These are phyloP conservation scores for Drosophila persimilis DNA, from an alignment of 1,140 invertebrate species.

Conservation along the genomic window DNA sequence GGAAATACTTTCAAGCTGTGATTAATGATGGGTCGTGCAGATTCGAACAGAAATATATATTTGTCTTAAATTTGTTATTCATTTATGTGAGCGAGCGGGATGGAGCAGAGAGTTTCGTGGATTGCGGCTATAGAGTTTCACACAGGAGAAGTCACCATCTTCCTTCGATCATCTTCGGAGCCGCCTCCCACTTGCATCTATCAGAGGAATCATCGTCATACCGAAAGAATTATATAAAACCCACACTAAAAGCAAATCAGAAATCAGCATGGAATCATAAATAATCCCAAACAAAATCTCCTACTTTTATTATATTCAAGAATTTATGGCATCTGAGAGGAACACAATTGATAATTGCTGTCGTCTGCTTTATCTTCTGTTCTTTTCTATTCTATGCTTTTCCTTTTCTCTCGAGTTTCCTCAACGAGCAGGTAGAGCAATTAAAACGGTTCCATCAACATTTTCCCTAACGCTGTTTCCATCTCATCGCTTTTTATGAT, in stretches of 20 bases:
- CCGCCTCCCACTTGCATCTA: constrained; percentile 37
- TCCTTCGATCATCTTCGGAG: constrained; percentile 23
- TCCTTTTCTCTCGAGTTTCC: constrained; percentile 19
- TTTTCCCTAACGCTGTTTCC: constrained; percentile 48
- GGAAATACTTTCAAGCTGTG: constrained; percentile 64
- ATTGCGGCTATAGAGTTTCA: constrained; percentile 41
- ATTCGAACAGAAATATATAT: constrained; percentile 71
- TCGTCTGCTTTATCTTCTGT: constrained; percentile 55
- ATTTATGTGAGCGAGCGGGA: constrained; percentile 51
- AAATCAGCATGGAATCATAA: constrained; percentile 68
- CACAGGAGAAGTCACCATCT: constrained; percentile 14
- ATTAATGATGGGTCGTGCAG: constrained; percentile 75
- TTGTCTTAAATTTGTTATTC: constrained; percentile 80
- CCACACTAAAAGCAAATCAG: constrained; percentile 25
- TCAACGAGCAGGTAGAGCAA: constrained; percentile 39
- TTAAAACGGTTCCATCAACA: constrained; percentile 63
- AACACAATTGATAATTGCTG: constrained; percentile 78
- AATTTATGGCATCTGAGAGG: constrained; percentile 61
- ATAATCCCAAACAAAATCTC: constrained; percentile 65
- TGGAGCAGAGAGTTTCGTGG: constrained; percentile 18
- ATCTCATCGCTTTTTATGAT: constrained; percentile 54
- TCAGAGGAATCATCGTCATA: background rate
- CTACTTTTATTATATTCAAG: constrained; percentile 68
- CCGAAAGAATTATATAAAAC: constrained; percentile 31
- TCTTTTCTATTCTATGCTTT: background rate